Conservation (phyloP, 2,113 vertebrate genomes). For the Mormyrus lacerda region DNA sequence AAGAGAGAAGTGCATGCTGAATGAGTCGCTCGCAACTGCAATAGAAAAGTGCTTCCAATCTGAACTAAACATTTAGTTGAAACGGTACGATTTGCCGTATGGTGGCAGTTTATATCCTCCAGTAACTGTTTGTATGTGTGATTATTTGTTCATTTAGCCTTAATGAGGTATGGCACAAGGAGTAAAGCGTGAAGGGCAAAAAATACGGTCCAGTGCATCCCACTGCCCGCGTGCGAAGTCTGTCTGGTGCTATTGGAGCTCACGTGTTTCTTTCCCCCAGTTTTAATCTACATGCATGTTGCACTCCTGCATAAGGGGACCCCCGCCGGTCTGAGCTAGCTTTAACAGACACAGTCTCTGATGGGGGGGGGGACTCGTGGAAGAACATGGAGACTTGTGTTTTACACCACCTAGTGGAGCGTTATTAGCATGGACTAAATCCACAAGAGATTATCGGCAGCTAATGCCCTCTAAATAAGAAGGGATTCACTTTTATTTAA, state of each 20-base stretch:
- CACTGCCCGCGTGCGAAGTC: neutral
- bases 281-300: neutral
- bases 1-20: too few species aligned
- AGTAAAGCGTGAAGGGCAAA: neutral
- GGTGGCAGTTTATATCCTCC: neutral
- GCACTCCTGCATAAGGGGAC: neutral
- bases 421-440: conserved; percentile 32
- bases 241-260: neutral
- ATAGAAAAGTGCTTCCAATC: neutral
- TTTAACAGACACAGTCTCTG: neutral
- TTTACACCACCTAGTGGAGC: conserved; percentile 36
- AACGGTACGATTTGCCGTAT: neutral
- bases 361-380: too few species aligned
- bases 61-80: neutral
- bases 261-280: neutral
- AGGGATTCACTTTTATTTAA: conserved; percentile 44
- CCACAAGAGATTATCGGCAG: conserved; percentile 44
- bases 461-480: conserved; percentile 49
- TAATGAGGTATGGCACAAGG: neutral
- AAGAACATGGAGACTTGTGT: neutral
- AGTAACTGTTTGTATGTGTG: neutral
- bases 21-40: neutral
- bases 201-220: neutral
- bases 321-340: neutral
- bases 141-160: conserved; percentile 2